Conservation (phyloP, 2,888 invertebrate genomes). For the Cataglyphis albicans region DNA sequence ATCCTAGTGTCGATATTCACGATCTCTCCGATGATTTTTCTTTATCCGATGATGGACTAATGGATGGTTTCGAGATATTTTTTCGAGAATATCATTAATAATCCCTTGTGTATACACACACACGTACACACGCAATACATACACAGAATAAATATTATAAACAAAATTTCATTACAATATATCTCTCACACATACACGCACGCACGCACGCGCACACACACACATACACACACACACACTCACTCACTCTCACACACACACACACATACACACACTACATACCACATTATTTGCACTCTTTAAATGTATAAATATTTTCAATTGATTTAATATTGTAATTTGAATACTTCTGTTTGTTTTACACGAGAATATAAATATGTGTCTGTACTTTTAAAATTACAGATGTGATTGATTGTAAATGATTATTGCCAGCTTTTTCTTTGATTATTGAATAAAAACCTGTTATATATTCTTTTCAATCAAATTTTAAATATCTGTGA, state of each 20-base stretch:
- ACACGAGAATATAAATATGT: not conserved
- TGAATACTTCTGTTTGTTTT: not conserved
- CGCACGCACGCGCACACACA: too few species aligned
- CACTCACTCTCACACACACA: too few species aligned
- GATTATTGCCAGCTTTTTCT: conserved; percentile 29
- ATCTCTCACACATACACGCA: not conserved
- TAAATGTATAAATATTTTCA: conserved; percentile 39
- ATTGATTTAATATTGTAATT: conserved; percentile 9
- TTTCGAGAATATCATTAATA: conserved; percentile 73
- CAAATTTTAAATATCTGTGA: not conserved
- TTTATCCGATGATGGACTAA: conserved; percentile 72
- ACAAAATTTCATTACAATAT: conserved; percentile 10
- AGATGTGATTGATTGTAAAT: conserved; percentile 34
- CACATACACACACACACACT: too few species aligned
- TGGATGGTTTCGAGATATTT: conserved; percentile 80
- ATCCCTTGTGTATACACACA: conserved; percentile 8
- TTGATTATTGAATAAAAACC: conserved; percentile 39
- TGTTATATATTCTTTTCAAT: conserved; percentile 36
- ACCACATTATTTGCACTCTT: conserved; percentile 18
- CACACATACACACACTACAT: too few species aligned
- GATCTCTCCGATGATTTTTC: conserved; percentile 78
- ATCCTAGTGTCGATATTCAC: conserved; percentile 71
- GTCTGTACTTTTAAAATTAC: conserved; percentile 31
- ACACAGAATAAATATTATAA: conserved; percentile 30
- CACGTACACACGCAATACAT: not conserved